Conservation (phyloP, 1,140 invertebrate genomes). For the Holotrichia oblita region DNA sequence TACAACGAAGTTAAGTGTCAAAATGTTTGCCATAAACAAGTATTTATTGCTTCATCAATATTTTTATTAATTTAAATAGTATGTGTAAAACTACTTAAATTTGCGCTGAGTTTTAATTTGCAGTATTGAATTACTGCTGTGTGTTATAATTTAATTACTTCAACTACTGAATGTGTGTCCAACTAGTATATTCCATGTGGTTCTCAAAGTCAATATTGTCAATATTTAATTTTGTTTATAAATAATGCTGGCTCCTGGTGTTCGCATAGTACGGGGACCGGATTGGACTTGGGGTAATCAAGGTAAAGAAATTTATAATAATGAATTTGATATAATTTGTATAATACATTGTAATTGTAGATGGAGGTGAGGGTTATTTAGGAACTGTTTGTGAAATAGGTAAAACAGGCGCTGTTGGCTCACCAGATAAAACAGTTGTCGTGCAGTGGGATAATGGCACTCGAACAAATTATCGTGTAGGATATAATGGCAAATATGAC, state of each 20-base stretch:
- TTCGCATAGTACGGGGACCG: constrained; percentile 81
- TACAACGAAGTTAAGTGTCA: neutral
- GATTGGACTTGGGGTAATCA: constrained; percentile 86
- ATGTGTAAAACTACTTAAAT: neutral
- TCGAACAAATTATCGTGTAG: constrained; percentile 87
- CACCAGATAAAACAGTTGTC: constrained; percentile 87
- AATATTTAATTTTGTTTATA: constrained; percentile 9
- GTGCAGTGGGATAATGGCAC: constrained; percentile 91
- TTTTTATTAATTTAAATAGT: constrained; percentile 33
- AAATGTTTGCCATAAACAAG: constrained; percentile 30
- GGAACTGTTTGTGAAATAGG: constrained; percentile 91
- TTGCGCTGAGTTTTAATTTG: neutral
- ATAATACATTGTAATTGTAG: constrained; percentile 59
- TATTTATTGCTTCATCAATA: constrained; percentile 30
- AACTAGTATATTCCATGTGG: constrained; percentile 16
- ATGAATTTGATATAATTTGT: neutral
- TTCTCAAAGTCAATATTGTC: neutral
- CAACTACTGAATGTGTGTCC: neutral
- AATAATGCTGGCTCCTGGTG: constrained; percentile 64
- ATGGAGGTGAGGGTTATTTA: constrained; percentile 80
- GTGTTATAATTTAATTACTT: neutral
- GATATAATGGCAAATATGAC: constrained; percentile 88
- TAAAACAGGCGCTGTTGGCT: constrained; percentile 70
- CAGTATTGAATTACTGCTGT: neutral
- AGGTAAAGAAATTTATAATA: constrained; percentile 59